Percentiles rank a stretch among this genome's conserved stretches.
Evolutionary conservation across 2,113 vertebrate species (phyloP).

Genomic region (Daphoenositta chrysoptera): DNA sequence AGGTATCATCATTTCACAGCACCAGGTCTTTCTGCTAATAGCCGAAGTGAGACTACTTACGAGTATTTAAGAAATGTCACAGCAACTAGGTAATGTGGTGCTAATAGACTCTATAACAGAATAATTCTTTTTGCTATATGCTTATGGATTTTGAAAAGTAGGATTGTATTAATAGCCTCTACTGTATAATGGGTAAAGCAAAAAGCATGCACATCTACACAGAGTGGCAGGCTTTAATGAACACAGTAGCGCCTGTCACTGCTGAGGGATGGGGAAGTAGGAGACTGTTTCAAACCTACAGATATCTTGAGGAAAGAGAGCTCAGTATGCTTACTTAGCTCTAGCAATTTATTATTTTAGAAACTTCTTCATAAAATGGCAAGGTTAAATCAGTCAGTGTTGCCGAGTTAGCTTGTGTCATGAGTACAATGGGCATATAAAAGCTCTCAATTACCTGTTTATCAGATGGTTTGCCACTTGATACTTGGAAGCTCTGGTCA

Average conservation of each 20-base stretch:
- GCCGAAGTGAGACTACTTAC: neutral
- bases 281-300: slow-evolving; percentile 43
- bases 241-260: slow-evolving; percentile 28
- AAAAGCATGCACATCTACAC: neutral
- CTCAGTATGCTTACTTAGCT: slow-evolving; percentile 49
- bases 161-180: slow-evolving; percentile 13
- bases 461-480: slow-evolving; percentile 47
- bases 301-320: slow-evolving; percentile 38
- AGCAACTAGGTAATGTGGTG: neutral
- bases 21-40: neutral
- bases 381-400: slow-evolving; percentile 85
- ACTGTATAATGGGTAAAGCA: neutral
- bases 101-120: neutral
- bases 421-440: slow-evolving; percentile 76
- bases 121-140: neutral
- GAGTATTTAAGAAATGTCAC: neutral
- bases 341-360: slow-evolving; percentile 83
- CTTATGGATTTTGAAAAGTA: slow-evolving; percentile 5
- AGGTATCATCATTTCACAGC: neutral
- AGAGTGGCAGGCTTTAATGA: slow-evolving; percentile 45
- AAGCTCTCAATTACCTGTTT: slow-evolving; percentile 58
- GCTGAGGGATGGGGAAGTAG: slow-evolving; percentile 24
- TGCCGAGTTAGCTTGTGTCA: slow-evolving; percentile 73
- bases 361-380: slow-evolving; percentile 73
- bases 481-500: slow-evolving; percentile 17